Percentiles rank a stretch among this genome's conserved stretches.
Conservation (phyloP, 1,140 invertebrate species). For the Procambarus clarkii region DNA sequence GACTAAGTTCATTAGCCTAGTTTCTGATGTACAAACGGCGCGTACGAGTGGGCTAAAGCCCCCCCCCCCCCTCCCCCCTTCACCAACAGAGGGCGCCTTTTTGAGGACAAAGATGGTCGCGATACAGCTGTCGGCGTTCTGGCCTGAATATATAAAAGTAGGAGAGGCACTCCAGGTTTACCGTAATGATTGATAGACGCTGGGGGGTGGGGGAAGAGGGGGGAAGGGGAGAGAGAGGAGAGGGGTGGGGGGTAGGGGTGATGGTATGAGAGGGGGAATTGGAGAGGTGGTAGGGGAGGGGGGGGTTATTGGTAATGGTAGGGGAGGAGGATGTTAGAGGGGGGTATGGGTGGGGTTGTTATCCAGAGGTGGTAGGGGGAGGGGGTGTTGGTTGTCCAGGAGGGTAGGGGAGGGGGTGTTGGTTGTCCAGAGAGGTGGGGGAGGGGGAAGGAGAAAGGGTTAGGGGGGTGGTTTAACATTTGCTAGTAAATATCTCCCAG, state of each 20-base stretch:
- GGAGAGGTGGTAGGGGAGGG: too few relatives aligned
- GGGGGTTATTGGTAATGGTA: neutral
- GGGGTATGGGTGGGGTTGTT: neutral
- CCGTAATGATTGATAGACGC: neutral
- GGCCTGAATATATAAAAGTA: neutral
- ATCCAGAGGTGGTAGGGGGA: neutral
- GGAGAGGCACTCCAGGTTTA: neutral
- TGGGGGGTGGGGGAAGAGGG: neutral
- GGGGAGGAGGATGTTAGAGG: neutral
- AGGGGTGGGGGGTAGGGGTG: neutral
- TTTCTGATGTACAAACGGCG: conserved; percentile 4
- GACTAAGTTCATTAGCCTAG: conserved; percentile 13
- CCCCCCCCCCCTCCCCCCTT: neutral
- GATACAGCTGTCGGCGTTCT: neutral
- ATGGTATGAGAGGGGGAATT: too few relatives aligned
- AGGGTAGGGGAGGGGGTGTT: neutral
- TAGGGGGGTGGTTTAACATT: too few relatives aligned
- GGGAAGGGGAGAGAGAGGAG: too few relatives aligned
- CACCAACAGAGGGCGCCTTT: neutral
- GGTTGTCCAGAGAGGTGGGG: too few relatives aligned
- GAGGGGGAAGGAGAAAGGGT: too few relatives aligned
- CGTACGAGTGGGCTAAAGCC: neutral
- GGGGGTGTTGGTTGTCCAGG: too few relatives aligned
- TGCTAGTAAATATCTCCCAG: too few relatives aligned
- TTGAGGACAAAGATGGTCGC: neutral